Conservation (phyloP, 2,888 invertebrate species). For the Sympetrum striolatum region DNA sequence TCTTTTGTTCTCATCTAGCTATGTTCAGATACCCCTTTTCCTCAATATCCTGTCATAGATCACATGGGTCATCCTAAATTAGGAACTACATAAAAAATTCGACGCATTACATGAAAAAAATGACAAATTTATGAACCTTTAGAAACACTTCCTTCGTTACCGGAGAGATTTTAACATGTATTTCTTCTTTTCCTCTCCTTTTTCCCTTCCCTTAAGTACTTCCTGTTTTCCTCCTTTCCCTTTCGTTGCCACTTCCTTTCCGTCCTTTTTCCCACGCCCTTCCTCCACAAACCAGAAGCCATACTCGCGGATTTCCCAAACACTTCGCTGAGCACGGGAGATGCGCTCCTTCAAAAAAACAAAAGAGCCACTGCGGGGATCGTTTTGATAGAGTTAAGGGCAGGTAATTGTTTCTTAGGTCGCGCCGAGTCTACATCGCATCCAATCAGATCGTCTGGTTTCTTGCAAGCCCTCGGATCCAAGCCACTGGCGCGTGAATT, state of each 20-base stretch:
- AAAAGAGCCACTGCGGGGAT: not conserved
- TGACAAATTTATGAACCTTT: no score
- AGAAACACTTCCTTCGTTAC: no score
- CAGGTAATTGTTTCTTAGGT: not conserved
- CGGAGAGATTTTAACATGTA: no score
- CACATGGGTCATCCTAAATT: no score
- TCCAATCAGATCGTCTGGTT: not conserved
- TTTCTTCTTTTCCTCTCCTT: no score
- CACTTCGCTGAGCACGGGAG: not conserved
- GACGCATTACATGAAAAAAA: no score
- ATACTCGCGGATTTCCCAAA: not conserved
- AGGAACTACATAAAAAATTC: no score
- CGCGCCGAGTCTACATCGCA: not conserved
- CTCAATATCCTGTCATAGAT: no score
- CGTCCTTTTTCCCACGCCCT: not conserved
- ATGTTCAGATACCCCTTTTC: no score
- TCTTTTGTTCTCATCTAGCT: no score
- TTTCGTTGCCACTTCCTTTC: not conserved
- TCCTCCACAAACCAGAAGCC: not conserved
- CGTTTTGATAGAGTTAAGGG: not conserved
- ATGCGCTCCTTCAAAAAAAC: not conserved
- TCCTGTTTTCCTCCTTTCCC: not conserved
- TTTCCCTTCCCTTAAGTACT: not conserved
- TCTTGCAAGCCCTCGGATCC: not conserved
- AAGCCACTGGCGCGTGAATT: no score